Evolutionary conservation across 1,140 invertebrate genomes (phyloP).

Genomic region (Atta colombica): DNA sequence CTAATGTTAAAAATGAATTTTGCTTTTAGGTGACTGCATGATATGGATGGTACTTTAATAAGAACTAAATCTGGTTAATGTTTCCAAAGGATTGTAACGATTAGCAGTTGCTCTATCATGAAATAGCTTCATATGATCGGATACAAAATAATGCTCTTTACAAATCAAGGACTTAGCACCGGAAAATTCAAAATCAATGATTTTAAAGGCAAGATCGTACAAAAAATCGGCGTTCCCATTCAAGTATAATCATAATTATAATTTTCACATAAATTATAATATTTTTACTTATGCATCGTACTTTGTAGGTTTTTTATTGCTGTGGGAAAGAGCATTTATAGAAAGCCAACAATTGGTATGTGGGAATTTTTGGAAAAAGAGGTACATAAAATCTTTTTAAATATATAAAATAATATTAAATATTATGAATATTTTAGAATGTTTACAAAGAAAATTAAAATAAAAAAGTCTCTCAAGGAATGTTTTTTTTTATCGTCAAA

Average conservation of each 20-base stretch:
- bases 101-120: slow-evolving; percentile 94
- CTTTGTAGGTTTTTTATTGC: slow-evolving; percentile 90
- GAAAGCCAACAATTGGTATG: slow-evolving; percentile 97
- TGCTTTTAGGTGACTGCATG: slow-evolving; percentile 93
- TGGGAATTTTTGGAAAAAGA: slow-evolving; percentile 91
- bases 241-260: slow-evolving; percentile 87
- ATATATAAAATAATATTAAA: slow-evolving; percentile 21
- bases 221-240: slow-evolving; percentile 93
- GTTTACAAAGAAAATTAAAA: background rate
- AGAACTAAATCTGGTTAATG: slow-evolving; percentile 96
- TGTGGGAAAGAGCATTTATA: slow-evolving; percentile 91
- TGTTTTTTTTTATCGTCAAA: background rate
- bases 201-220: slow-evolving; percentile 94
- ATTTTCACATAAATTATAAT: slow-evolving; percentile 9
- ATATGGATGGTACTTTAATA: slow-evolving; percentile 98
- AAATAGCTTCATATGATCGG: slow-evolving; percentile 90
- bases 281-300: background rate
- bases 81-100: slow-evolving; percentile 95
- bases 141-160: slow-evolving; percentile 97
- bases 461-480: background rate
- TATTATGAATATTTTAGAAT: background rate
- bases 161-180: slow-evolving; percentile 94
- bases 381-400: slow-evolving; percentile 83
- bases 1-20: background rate
- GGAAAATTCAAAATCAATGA: slow-evolving; percentile 91